A percentile compares a stretch with the other conserved stretches of the same genome.
phyloP scores from a whole-genome alignment of 30 jellyfish, hydroid and myxozoan genomes.

The Cassiopea andromeda region DNA sequence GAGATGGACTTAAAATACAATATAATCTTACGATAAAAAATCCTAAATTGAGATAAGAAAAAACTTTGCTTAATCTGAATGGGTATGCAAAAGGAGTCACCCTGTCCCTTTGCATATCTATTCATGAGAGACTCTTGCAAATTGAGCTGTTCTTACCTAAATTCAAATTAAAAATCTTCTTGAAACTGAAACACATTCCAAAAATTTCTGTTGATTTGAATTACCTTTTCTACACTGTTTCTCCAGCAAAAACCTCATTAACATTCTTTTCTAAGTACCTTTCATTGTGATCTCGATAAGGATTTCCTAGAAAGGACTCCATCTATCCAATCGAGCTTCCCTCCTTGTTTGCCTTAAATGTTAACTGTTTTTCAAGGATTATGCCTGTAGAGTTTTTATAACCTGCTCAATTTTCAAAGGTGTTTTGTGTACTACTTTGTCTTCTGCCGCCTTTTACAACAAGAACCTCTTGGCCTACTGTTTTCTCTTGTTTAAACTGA shows the following conservation, averaged over 20 bases:
- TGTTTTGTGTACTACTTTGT: not conserved
- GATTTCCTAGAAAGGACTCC: not conserved
- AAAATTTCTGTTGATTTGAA: too few relatives aligned
- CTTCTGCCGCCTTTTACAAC: slow-evolving; percentile 3
- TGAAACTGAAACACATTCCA: not conserved
- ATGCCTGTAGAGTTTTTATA: not conserved
- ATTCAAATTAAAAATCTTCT: not conserved
- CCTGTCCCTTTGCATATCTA: too few relatives aligned
- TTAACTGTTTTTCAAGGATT: not conserved
- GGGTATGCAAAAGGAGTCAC: too few relatives aligned
- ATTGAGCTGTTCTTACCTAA: too few relatives aligned
- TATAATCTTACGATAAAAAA: too few relatives aligned
- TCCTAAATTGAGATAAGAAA: too few relatives aligned
- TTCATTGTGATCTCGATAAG: not conserved
- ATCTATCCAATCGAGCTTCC: not conserved
- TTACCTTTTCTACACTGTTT: not conserved
- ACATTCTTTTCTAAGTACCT: not conserved
- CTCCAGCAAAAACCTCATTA: not conserved
- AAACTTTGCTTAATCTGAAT: too few relatives aligned
- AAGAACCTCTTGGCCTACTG: not conserved
- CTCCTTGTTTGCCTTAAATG: not conserved
- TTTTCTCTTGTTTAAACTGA: not conserved
- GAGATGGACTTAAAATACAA: too few relatives aligned
- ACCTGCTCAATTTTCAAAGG: not conserved
- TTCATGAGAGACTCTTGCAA: too few relatives aligned